Evolutionary conservation across 2,888 invertebrate species (phyloP).

Genomic region (Ligdia adustata): DNA sequence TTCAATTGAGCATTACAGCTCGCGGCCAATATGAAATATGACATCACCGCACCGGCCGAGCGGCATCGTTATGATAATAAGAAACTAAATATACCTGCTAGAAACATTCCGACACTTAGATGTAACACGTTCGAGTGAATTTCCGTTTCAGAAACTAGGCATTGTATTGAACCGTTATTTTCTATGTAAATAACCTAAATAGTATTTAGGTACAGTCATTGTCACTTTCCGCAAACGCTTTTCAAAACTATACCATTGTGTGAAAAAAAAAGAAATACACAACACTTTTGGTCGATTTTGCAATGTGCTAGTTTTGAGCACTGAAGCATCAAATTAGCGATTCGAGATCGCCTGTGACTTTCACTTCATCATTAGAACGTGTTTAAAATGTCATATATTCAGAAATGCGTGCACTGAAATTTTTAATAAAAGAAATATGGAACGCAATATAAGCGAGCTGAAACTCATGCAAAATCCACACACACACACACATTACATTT

Average conservation of each 20-base stretch:
- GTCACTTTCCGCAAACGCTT: conserved; percentile 11
- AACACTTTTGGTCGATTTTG: conserved; percentile 18
- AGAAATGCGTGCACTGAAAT: background rate
- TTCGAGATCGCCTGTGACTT: conserved; percentile 16
- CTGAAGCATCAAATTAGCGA: conserved; percentile 26
- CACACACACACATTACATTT: too few relatives aligned
- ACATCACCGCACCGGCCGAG: conserved; percentile 12
- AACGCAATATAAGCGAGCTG: too few relatives aligned
- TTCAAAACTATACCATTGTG: conserved; percentile 9
- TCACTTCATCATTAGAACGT: conserved; percentile 17
- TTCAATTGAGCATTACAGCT: conserved; percentile 5
- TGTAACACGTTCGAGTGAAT: conserved; percentile 11
- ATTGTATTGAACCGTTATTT: conserved; percentile 15
- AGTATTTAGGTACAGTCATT: conserved; percentile 10
- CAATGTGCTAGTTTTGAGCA: conserved; percentile 23
- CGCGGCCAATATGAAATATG: conserved; percentile 13
- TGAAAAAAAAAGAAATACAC: conserved; percentile 2
- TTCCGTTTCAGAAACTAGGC: conserved; percentile 6
- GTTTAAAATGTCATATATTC: conserved; percentile 10
- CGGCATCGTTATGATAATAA: conserved; percentile 5
- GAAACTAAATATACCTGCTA: conserved; percentile 11
- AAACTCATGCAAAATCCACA: too few relatives aligned
- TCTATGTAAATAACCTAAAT: conserved; percentile 8
- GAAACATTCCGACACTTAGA: conserved; percentile 7
- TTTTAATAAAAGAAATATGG: too few relatives aligned